phyloP scores from a whole-genome alignment of 53 echinoderm and acorn worm genomes.

The Luidia sarsii region DNA sequence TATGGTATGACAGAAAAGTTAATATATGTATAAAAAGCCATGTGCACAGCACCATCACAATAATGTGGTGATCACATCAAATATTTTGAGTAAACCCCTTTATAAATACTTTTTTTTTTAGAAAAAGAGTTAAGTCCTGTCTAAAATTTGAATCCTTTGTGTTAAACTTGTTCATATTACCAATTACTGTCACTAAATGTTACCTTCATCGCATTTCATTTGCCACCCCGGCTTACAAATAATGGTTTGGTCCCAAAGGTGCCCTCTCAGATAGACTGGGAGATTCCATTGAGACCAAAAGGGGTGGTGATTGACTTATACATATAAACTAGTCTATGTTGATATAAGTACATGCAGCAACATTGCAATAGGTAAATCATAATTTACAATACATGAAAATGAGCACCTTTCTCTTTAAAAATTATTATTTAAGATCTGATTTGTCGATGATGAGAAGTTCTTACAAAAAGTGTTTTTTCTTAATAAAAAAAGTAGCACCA shows the following conservation, averaged over 20 bases:
- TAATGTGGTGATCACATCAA: neutral
- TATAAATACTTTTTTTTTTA: conserved; percentile 28
- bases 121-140: neutral
- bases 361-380: conserved; percentile 17
- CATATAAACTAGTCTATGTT: conserved; percentile 33
- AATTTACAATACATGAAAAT: conserved; percentile 44
- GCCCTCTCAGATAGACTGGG: neutral
- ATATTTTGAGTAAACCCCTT: neutral
- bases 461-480: no score
- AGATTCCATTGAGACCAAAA: conserved; percentile 19
- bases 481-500: no score
- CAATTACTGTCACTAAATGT: neutral
- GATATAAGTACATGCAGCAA: conserved; percentile 50
- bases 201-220: no score
- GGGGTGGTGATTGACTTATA: neutral
- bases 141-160: neutral
- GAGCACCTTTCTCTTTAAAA: conserved; percentile 35
- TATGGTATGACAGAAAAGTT: conserved; percentile 12
- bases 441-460: no score
- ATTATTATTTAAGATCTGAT: neutral
- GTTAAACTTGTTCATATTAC: no score
- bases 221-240: conserved; percentile 29
- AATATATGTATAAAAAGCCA: conserved; percentile 10
- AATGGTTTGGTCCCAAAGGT: conserved; percentile 21
- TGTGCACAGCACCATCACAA: conserved; percentile 37